phyloP scores from a whole-genome alignment of 2,113 vertebrate genomes.

The Heteronetta atricapilla region DNA sequence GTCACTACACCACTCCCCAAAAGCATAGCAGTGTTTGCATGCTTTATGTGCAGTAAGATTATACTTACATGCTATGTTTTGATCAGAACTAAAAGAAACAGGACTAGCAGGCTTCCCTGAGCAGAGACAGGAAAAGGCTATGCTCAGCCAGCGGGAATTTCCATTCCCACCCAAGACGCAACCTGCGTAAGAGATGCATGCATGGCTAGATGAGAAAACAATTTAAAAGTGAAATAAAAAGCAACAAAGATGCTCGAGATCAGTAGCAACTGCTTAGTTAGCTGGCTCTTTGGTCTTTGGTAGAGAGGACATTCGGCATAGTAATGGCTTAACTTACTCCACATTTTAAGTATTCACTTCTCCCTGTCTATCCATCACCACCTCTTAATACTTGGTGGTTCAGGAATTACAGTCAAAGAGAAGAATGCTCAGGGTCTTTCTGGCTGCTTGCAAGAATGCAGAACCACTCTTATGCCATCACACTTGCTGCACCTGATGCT shows the following conservation, averaged over 20 bases:
- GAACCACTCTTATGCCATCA: not conserved
- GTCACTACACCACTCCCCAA: not conserved
- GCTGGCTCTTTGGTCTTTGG: not conserved
- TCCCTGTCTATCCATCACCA: not conserved
- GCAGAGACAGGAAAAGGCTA: not conserved
- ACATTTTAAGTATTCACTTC: not conserved
- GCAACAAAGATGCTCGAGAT: not conserved
- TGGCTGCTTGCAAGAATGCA: not conserved
- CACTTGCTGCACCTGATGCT: not conserved
- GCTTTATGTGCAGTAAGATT: not conserved
- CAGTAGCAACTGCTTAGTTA: not conserved
- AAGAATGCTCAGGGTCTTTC: not conserved
- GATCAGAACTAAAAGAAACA: constrained; percentile 21
- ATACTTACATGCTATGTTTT: not conserved
- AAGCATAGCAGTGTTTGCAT: not conserved
- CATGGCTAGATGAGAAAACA: not conserved
- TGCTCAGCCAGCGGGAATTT: not conserved
- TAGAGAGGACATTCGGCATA: not conserved
- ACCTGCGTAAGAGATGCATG: not conserved
- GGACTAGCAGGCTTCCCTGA: not conserved
- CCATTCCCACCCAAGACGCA: not conserved
- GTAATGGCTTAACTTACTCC: not conserved
- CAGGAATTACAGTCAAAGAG: not conserved
- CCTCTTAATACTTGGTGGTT: not conserved
- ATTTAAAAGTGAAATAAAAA: not conserved